These are phyloP conservation scores for Hyperoplus lanceolatus DNA, from an alignment of 2,797 vertebrate species.

Conservation along the genomic window DNA sequence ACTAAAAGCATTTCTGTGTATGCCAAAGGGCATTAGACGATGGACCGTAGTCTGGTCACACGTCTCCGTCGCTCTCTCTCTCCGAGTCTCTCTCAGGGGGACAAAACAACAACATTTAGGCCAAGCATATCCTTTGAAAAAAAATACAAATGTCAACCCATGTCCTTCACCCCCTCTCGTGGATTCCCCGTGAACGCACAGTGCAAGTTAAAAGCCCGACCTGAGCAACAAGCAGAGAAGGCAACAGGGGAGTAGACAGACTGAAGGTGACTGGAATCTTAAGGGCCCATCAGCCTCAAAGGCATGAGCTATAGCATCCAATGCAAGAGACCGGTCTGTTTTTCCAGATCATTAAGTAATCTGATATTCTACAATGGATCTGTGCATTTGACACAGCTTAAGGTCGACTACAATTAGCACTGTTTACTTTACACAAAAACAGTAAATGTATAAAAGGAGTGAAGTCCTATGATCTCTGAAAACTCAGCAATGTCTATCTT, in stretches of 20 bases:
- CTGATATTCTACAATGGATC: conserved; percentile 4
- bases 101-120: conserved; percentile 63
- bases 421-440: conserved; percentile 8
- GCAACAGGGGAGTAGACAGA: neutral
- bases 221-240: conserved; percentile 15
- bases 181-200: conserved; percentile 43
- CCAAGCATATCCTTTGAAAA: conserved; percentile 40
- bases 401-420: neutral
- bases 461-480: conserved; percentile 6
- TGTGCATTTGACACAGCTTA: conserved; percentile 1
- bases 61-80: conserved; percentile 30
- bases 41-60: conserved; percentile 64
- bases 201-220: conserved; percentile 48
- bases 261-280: conserved; percentile 44
- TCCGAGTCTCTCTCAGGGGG: conserved; percentile 48
- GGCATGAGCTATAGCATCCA: neutral
- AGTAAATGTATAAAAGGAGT: neutral
- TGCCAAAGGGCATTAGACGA: conserved; percentile 44
- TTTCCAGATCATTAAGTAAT: conserved; percentile 21
- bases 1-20: conserved; percentile 65
- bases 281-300: conserved; percentile 24
- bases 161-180: conserved; percentile 52
- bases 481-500: neutral
- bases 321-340: conserved; percentile 17
- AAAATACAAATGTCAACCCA: conserved; percentile 62